A percentile compares a stretch with the other conserved stretches of the same genome.
Conservation (phyloP, 2,113 vertebrate species). For the Atrichornis clamosus region DNA sequence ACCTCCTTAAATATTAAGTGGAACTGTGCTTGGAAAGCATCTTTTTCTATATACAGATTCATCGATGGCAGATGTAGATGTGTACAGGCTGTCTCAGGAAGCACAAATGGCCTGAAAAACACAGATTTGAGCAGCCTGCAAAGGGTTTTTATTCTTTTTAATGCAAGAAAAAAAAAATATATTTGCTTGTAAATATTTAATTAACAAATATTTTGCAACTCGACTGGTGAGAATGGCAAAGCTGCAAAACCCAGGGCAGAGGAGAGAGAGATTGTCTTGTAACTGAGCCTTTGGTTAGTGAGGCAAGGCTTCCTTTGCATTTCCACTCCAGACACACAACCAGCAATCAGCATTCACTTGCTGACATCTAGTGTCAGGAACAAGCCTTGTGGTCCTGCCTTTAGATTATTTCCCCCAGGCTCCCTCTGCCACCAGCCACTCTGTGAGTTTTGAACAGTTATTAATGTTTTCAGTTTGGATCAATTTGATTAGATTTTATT, state of each 20-base stretch:
- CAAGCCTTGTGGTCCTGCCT: background rate
- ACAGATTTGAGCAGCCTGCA: background rate
- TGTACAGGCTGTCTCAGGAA: background rate
- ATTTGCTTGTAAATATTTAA: background rate
- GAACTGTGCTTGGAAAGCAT: background rate
- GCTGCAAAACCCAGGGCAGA: background rate
- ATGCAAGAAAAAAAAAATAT: rapidly evolving
- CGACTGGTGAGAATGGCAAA: background rate
- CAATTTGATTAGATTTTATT: background rate
- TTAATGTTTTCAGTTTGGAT: background rate
- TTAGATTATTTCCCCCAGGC: background rate
- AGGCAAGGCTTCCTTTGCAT: rapidly evolving
- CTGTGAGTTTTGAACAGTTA: background rate
- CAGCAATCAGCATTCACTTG: slow-evolving; percentile 3
- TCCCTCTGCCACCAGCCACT: background rate
- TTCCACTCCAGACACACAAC: background rate
- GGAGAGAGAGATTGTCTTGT: background rate
- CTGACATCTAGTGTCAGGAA: slow-evolving; percentile 66
- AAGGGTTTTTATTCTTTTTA: background rate
- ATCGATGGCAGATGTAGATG: rapidly evolving
- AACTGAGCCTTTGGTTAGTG: background rate
- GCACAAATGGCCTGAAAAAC: background rate
- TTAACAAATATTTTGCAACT: background rate
- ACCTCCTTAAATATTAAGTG: background rate
- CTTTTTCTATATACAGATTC: background rate